Percentiles rank a stretch among this genome's conserved stretches.
These are phyloP conservation scores for Andrena haemorrhoa DNA, from an alignment of 2,888 invertebrate species.

Conservation along the genomic window DNA sequence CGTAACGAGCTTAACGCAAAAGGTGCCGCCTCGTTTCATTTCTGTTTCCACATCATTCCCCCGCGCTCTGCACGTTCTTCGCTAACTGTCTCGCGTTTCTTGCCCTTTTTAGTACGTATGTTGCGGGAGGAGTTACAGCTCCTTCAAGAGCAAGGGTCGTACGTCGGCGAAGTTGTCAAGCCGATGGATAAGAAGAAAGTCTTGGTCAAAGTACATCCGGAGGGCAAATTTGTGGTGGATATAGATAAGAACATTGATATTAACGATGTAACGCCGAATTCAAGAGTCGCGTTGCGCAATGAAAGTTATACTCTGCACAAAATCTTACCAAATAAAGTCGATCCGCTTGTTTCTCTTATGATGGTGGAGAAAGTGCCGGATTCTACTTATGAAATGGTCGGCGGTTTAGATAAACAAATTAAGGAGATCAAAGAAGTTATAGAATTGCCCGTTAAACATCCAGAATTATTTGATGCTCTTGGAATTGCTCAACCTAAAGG, in stretches of 20 bases:
- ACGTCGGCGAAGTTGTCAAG: conserved; percentile 99
- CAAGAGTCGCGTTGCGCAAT: conserved; percentile 98
- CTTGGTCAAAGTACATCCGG: conserved; percentile 99
- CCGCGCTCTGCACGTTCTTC: no score
- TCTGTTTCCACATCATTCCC: neutral
- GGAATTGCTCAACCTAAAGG: conserved; percentile 99
- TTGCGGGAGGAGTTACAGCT: conserved; percentile 98
- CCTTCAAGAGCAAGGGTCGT: conserved; percentile 98
- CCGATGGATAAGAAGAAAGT: conserved; percentile 99
- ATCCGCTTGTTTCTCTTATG: conserved; percentile 99
- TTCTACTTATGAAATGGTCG: conserved; percentile 99
- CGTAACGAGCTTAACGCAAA: conserved; percentile 99
- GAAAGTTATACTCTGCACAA: conserved; percentile 99
- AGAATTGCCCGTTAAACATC: conserved; percentile 99
- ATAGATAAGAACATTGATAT: conserved; percentile 99
- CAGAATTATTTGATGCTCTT: conserved; percentile 99
- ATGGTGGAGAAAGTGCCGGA: conserved; percentile 99
- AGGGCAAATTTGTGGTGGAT: conserved; percentile 99
- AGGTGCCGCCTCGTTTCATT: conserved; percentile 87
- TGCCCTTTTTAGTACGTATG: conserved; percentile 92
- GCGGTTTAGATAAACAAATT: conserved; percentile 99
- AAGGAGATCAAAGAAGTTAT: conserved; percentile 99
- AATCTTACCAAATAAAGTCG: conserved; percentile 99
- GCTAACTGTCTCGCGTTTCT: neutral
- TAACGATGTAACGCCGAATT: conserved; percentile 98